A percentile compares a stretch with the other conserved stretches of the same genome.
Evolutionary conservation across 2,797 vertebrate genomes (phyloP).

Genomic region (Melanotaenia parkinsoni): DNA sequence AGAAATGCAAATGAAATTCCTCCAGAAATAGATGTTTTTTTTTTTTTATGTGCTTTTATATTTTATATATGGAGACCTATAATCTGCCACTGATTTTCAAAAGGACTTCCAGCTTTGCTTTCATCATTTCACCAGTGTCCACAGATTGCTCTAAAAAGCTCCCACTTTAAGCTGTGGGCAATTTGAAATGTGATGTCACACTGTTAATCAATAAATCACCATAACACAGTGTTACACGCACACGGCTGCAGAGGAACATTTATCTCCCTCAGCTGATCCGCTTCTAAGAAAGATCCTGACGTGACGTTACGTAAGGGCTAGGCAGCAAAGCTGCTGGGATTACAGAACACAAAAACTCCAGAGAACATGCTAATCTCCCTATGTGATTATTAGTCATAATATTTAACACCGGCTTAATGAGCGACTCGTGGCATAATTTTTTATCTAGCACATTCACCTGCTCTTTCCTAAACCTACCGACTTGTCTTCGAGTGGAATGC

Average conservation of each 20-base stretch:
- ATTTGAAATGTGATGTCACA: constrained; percentile 56
- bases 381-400: constrained; percentile 82
- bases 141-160: constrained; percentile 46
- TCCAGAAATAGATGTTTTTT: constrained; percentile 50
- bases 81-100: constrained; percentile 53
- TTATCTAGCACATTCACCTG: constrained; percentile 70
- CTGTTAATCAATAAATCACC: constrained; percentile 64
- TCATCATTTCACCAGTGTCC: constrained; percentile 9
- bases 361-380: constrained; percentile 77
- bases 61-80: constrained; percentile 46
- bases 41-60: constrained; percentile 29
- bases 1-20: constrained; percentile 58
- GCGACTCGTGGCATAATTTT: constrained; percentile 59
- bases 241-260: constrained; percentile 48
- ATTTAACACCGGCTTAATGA: constrained; percentile 78
- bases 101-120: constrained; percentile 47
- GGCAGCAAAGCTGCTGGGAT: constrained; percentile 65
- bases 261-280: constrained; percentile 70
- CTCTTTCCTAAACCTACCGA: constrained; percentile 48
- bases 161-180: constrained; percentile 49
- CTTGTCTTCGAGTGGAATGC: constrained; percentile 54
- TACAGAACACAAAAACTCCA: constrained; percentile 67
- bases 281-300: constrained; percentile 77
- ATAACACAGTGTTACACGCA: constrained; percentile 46
- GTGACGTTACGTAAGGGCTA: constrained; percentile 75